Evolutionary conservation across 1,140 invertebrate species (phyloP).

Genomic region (Bombus haemorrhoidalis): DNA sequence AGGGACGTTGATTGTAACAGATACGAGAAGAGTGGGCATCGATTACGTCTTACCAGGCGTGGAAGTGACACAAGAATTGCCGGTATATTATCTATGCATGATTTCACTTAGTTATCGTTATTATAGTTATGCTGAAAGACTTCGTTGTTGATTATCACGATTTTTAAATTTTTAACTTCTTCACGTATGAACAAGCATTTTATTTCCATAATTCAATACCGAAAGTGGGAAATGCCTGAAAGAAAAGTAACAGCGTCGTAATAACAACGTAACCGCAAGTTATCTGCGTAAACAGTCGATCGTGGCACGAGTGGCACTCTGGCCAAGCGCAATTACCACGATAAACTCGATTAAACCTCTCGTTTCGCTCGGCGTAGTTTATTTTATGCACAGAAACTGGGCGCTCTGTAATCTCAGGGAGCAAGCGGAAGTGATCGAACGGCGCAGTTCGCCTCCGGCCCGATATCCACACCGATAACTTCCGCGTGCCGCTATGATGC

Average conservation of each 20-base stretch:
- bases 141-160: too few species aligned
- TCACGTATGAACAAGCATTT: too few species aligned
- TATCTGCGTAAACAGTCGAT: neutral
- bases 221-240: neutral
- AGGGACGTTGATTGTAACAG: slow-evolving; percentile 16
- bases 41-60: neutral
- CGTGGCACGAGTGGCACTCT: neutral
- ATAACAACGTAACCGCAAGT: neutral
- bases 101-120: neutral
- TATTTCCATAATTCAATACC: neutral
- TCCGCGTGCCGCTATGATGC: neutral
- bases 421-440: slow-evolving; percentile 28
- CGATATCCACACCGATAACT: slow-evolving; percentile 35
- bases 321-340: slow-evolving; percentile 28
- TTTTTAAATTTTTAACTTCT: too few species aligned
- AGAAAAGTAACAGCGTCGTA: neutral
- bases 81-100: slow-evolving; percentile 2
- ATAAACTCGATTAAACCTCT: slow-evolving; percentile 34
- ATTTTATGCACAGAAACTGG: slow-evolving; percentile 17
- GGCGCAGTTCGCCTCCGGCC: neutral
- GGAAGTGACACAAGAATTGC: neutral
- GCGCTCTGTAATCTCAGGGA: slow-evolving; percentile 14
- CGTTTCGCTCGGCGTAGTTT: neutral
- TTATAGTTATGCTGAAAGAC: neutral
- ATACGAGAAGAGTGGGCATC: slow-evolving; percentile 3